Conservation (phyloP, 2,113 vertebrate genomes). For the human (Homo sapiens) region DNA sequence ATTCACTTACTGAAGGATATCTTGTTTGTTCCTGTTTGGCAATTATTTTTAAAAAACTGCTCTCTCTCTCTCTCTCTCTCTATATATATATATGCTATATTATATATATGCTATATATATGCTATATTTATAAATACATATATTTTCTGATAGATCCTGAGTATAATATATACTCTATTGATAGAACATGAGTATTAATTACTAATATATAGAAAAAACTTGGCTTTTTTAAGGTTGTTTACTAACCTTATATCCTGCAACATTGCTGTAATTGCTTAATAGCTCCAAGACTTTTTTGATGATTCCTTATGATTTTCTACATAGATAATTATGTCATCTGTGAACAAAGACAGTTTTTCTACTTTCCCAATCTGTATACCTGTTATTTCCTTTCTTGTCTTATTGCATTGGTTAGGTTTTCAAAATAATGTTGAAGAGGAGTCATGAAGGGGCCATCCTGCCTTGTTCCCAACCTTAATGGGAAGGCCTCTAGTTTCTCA, state of each 20-base stretch:
- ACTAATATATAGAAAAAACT: background rate
- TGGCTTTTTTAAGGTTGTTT: background rate
- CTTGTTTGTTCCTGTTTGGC: background rate
- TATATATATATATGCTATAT: too few relatives aligned
- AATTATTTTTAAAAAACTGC: background rate
- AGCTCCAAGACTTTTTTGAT: background rate
- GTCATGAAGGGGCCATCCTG: background rate
- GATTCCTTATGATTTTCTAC: background rate
- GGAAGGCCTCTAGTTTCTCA: background rate
- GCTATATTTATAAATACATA: too few relatives aligned
- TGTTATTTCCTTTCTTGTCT: background rate
- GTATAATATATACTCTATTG: background rate
- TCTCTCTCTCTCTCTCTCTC: too few relatives aligned
- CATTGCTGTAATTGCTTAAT: background rate
- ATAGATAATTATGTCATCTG: background rate
- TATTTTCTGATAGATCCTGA: too few relatives aligned
- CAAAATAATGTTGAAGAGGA: background rate
- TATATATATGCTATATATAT: too few relatives aligned
- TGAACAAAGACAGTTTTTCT: background rate
- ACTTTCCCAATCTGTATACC: background rate
- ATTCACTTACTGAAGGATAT: background rate
- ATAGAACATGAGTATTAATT: background rate
- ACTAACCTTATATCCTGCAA: background rate
- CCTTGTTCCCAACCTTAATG: background rate
- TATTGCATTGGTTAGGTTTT: background rate